Conservation (phyloP, 2,113 vertebrate genomes). For the Xyliphius kryptos region DNA sequence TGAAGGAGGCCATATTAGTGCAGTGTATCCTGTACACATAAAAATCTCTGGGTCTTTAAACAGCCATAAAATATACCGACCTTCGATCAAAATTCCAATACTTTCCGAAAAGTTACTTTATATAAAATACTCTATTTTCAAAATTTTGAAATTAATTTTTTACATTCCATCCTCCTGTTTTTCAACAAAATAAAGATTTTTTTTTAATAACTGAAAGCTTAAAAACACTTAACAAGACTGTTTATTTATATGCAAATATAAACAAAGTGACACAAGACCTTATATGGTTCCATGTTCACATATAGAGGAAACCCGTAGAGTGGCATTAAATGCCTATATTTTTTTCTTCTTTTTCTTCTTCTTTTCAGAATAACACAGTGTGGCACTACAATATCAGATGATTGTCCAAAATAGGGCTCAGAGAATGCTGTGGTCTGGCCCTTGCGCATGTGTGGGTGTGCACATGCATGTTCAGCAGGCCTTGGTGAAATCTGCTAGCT, state of each 20-base stretch:
- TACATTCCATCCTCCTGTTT: slow-evolving; percentile 61
- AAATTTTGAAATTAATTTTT: slow-evolving; percentile 54
- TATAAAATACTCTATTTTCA: slow-evolving; percentile 73
- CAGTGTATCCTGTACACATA: slow-evolving; percentile 67
- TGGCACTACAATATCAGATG: slow-evolving; percentile 69
- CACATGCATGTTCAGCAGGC: slow-evolving; percentile 74
- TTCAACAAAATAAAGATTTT: slow-evolving; percentile 74
- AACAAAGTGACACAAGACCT: slow-evolving; percentile 69
- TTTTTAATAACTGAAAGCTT: slow-evolving; percentile 57
- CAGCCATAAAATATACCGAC: slow-evolving; percentile 79
- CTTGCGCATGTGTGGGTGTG: no score
- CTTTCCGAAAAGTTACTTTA: slow-evolving; percentile 71
- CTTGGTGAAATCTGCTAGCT: slow-evolving; percentile 82
- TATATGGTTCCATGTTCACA: slow-evolving; percentile 65
- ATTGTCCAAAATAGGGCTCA: slow-evolving; percentile 64
- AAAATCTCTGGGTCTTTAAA: slow-evolving; percentile 71
- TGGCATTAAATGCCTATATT: slow-evolving; percentile 54
- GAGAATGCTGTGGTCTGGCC: slow-evolving; percentile 59
- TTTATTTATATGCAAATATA: slow-evolving; percentile 59
- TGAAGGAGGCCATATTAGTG: slow-evolving; percentile 53
- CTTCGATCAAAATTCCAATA: slow-evolving; percentile 63
- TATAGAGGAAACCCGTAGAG: slow-evolving; percentile 71
- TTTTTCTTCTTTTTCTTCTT: slow-evolving; percentile 28
- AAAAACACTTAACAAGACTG: slow-evolving; percentile 63
- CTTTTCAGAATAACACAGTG: slow-evolving; percentile 62